Conservation (phyloP, 2,797 vertebrate genomes). For the Gadopsis bispinosus region DNA sequence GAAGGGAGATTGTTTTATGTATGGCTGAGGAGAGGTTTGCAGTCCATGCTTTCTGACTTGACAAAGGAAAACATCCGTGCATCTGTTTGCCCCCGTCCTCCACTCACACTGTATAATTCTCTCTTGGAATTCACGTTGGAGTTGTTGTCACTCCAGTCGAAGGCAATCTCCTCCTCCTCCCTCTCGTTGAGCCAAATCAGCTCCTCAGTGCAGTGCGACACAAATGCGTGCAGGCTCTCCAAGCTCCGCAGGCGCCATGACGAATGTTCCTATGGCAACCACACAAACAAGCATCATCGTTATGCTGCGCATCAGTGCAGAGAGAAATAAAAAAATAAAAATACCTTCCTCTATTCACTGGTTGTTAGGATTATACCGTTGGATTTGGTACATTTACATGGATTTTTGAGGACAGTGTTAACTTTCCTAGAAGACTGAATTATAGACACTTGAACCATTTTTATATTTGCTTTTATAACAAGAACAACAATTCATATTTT, state of each 20-base stretch:
- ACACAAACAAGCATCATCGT: constrained; percentile 58
- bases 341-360: background rate
- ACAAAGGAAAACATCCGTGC: background rate
- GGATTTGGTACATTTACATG: background rate
- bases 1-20: background rate
- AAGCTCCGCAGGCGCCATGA: constrained; percentile 93
- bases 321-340: background rate
- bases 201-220: constrained; percentile 93
- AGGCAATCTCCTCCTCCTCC: constrained; percentile 97
- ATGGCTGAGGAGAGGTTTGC: background rate
- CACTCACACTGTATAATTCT: constrained; percentile 91
- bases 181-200: constrained; percentile 99
- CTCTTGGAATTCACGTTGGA: constrained; percentile 90
- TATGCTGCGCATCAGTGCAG: constrained; percentile 47
- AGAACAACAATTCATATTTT: background rate
- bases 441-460: background rate
- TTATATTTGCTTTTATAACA: background rate
- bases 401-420: background rate
- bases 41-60: background rate
- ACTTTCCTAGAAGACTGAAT: background rate
- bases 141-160: constrained; percentile 96
- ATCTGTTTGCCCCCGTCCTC: background rate
- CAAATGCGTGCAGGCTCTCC: constrained; percentile 92
- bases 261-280: constrained; percentile 91
- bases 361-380: background rate